phyloP scores from a whole-genome alignment of 2,113 vertebrate genomes.

The Stomatorhinus ivindoensis region DNA sequence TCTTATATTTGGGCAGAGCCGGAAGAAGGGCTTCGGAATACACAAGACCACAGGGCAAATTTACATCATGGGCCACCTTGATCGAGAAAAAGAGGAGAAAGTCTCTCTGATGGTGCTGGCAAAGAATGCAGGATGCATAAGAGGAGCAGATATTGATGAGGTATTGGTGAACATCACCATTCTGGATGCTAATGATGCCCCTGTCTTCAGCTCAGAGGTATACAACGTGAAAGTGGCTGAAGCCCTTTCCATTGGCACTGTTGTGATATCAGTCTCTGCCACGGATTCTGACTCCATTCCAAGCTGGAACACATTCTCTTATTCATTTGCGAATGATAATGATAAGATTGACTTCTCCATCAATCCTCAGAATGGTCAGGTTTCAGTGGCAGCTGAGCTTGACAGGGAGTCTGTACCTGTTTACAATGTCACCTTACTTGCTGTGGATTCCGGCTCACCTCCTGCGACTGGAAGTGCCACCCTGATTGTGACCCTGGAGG shows the following conservation, averaged over 20 bases:
- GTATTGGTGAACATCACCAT: slow-evolving; percentile 87
- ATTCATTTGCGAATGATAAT: slow-evolving; percentile 74
- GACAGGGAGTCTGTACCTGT: slow-evolving; percentile 79
- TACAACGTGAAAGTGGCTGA: slow-evolving; percentile 84
- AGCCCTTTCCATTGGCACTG: slow-evolving; percentile 76
- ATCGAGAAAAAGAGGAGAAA: slow-evolving; percentile 88
- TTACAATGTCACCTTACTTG: slow-evolving; percentile 82
- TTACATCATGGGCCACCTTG: slow-evolving; percentile 77
- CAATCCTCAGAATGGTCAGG: slow-evolving; percentile 85
- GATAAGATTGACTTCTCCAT: slow-evolving; percentile 78
- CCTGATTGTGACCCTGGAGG: slow-evolving; percentile 82
- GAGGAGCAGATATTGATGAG: slow-evolving; percentile 88
- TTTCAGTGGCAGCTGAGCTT: slow-evolving; percentile 79
- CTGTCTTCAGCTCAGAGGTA: slow-evolving; percentile 73
- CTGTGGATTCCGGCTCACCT: slow-evolving; percentile 79
- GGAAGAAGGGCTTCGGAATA: slow-evolving; percentile 84
- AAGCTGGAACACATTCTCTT: slow-evolving; percentile 93
- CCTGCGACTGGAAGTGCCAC: slow-evolving; percentile 81
- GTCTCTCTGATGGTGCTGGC: slow-evolving; percentile 84
- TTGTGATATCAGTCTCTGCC: slow-evolving; percentile 87
- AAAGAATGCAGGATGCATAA: slow-evolving; percentile 86
- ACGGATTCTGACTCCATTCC: slow-evolving; percentile 91
- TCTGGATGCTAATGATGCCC: slow-evolving; percentile 91
- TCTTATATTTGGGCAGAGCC: slow-evolving; percentile 84
- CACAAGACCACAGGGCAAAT: slow-evolving; percentile 80